phyloP scores from a whole-genome alignment of 2,113 vertebrate genomes.

The Tichodroma muraria region DNA sequence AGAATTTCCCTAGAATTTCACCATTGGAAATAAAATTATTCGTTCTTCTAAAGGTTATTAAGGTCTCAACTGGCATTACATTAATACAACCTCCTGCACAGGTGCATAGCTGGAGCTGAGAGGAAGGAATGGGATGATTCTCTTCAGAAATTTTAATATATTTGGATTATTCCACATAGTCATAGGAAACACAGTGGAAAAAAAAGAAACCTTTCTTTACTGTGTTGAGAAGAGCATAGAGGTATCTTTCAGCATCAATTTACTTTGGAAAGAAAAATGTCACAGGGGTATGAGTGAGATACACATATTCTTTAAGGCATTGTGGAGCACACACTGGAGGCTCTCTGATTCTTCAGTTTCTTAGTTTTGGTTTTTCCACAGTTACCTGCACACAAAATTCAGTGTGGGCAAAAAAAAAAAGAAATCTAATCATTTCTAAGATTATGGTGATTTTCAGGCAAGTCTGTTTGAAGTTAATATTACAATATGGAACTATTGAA shows the following conservation, averaged over 20 bases:
- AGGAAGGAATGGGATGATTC: background rate
- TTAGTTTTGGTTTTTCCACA: background rate
- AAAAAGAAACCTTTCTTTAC: background rate
- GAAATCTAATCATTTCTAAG: background rate
- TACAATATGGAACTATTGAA: background rate
- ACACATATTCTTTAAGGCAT: background rate
- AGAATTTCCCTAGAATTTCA: background rate
- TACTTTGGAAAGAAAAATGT: background rate
- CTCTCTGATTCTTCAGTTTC: background rate
- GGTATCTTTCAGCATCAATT: background rate
- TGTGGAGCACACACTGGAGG: background rate
- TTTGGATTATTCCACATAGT: background rate
- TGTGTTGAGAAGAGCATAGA: background rate
- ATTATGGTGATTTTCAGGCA: background rate
- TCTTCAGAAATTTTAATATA: background rate
- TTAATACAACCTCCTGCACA: background rate
- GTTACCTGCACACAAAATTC: background rate
- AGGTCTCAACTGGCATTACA: background rate
- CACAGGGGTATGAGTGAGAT: background rate
- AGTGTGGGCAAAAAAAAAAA: background rate
- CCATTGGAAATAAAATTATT: background rate
- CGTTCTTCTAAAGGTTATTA: background rate
- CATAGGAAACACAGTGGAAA: background rate
- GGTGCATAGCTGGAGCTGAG: background rate
- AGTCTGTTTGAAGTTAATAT: background rate